These are phyloP conservation scores for Macroramphosus scolopax DNA, from an alignment of 2,797 vertebrate genomes.

Conservation along the genomic window DNA sequence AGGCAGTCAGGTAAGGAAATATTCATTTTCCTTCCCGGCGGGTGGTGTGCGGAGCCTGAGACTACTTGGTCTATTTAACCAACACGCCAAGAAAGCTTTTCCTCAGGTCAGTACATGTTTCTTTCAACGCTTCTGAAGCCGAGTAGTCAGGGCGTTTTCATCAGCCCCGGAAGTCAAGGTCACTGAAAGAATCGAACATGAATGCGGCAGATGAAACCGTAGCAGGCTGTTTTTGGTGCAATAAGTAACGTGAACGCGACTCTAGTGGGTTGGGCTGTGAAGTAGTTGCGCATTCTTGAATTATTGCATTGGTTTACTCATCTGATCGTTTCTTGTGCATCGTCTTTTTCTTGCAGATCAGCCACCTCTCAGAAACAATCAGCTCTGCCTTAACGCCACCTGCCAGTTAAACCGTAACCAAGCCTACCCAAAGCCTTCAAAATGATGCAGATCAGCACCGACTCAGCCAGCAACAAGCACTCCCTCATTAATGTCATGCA, in stretches of 20 bases:
- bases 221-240: no score
- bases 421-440: constrained; percentile 45
- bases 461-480: constrained; percentile 77
- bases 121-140: rapidly evolving
- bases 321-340: background rate
- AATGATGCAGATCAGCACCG: constrained; percentile 80
- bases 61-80: constrained; percentile 3
- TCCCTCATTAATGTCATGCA: constrained; percentile 83
- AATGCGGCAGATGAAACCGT: background rate
- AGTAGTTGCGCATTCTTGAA: background rate
- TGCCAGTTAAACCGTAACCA: constrained; percentile 30
- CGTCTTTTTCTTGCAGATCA: constrained; percentile 30
- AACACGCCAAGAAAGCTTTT: constrained; percentile 1
- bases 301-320: background rate
- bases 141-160: rapidly evolving
- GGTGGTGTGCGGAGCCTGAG: constrained; percentile 27
- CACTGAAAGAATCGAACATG: background rate
- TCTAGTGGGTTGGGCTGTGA: background rate
- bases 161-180: constrained; percentile 53
- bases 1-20: constrained; percentile 18
- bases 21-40: constrained; percentile 48
- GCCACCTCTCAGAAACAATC: constrained; percentile 8
- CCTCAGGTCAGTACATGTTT: constrained; percentile 59
- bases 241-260: background rate
- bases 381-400: constrained; percentile 45